Percentiles rank a stretch among this genome's conserved stretches.
Conservation (phyloP, 2,113 vertebrate genomes). For the Suncus etruscus region DNA sequence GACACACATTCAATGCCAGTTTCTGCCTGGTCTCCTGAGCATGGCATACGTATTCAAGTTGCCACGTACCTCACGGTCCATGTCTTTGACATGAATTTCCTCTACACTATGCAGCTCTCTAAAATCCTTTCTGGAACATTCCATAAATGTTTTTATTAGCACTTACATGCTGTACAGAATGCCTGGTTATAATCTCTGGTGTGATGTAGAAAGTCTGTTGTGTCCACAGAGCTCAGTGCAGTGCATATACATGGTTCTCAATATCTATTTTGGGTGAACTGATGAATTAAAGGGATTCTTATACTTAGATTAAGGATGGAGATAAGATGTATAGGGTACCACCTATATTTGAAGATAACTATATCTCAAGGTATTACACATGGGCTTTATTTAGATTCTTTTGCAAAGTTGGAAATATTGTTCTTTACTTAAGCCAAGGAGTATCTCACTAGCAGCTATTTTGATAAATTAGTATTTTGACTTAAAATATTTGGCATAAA, state of each 20-base stretch:
- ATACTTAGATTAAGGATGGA: not conserved
- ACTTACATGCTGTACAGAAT: not conserved
- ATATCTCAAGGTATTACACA: not conserved
- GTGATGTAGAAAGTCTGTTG: too few species aligned
- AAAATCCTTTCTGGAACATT: not conserved
- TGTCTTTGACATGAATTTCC: not conserved
- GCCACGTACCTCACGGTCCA: not conserved
- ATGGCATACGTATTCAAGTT: not conserved
- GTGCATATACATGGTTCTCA: not conserved
- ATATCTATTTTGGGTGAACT: not conserved
- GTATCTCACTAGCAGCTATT: not conserved
- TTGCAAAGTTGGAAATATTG: not conserved
- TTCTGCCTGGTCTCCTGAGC: not conserved
- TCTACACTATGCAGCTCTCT: not conserved
- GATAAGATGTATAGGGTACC: not conserved
- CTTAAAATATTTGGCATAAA: not conserved
- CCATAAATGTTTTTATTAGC: not conserved
- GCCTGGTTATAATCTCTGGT: not conserved
- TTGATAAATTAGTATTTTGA: conserved; percentile 44
- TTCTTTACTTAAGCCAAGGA: not conserved
- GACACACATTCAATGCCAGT: not conserved
- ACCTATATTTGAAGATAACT: not conserved
- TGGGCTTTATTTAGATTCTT: not conserved
- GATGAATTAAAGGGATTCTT: not conserved
- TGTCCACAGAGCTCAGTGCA: too few species aligned